Base-by-base conservation (phyloP, 1,140 invertebrate species). In the Zaprionus tsacasi region DNA sequence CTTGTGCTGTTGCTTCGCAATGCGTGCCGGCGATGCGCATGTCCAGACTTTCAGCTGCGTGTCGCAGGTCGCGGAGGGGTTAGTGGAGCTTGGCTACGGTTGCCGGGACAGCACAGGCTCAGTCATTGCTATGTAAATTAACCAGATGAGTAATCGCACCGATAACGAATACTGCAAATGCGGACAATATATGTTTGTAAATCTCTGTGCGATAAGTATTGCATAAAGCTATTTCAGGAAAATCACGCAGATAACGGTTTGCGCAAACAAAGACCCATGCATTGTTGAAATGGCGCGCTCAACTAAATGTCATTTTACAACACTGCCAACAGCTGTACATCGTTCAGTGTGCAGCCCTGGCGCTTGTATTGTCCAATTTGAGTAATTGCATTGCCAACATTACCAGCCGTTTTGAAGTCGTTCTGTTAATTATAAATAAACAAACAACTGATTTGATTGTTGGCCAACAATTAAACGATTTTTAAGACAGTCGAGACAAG, bases 1-100 rank as follows among this genome's bases (percentile, higher is more conserved):
- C 76, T 87, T 82, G 82, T 86, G 65, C 80, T 82, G 80, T 88
- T 87, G 82, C 82, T 73, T 82, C 70, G 68, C 68, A 63, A 56
- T 79, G 70, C 67, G 78, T 86, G 56, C 60, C 54, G 30, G 79
- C 68, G 60, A 40, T 87, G 82, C 82, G 82, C 82, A 86, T 86
- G 82, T 88, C 83, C 73, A 73, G 66, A 69, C 68, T 21, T 70
- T 75, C 43, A 55, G 40, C 50, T 71, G 76, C 71, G 71, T 77
- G 56, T 65, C 50, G 38, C 17, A 36, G 48, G 68, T 70, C 55
- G 52, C 38, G 76, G 40, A 15, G n/a, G n/a, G 67, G 45, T 60
- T 43, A 56, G 58, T 50, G 8, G 45, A 21, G 45, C 45, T n/a
- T 70, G 61, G 57, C 68, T 65, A 56, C 67, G 73, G 68, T 67